Base-by-base conservation (phyloP, 2,797 vertebrate species). In the Catamblyrhynchus diadema region DNA sequence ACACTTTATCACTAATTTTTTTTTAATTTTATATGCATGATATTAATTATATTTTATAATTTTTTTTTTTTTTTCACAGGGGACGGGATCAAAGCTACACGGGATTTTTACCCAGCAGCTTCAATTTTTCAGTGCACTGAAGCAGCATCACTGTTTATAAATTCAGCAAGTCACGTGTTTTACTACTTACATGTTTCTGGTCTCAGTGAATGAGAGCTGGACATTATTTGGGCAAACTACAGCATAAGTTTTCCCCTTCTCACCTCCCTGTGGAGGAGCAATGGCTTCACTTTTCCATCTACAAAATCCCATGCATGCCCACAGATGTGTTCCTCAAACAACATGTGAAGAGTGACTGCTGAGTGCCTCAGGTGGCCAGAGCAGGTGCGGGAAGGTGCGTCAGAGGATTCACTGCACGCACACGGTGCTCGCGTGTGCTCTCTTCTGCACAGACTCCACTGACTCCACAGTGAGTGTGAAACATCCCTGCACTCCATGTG, bases 371-470 rank as follows among this genome's bases (percentile, higher is more conserved):
- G 60, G 41, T 19, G 47, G 65, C 35, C 35, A 5, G 61, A 35
- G 65, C 39, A 25, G 4, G 3, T 1, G 8, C 5, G 0, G 45
- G 50, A 56, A 59, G 27, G n/a, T 2, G 0, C 15, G 1, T 5
- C 50, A 33, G 48, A 33, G 5, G 7, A 41, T 15, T 30, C 62
- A n/a, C 0, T 4, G 48, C 44, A 37, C 1, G 1, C 4, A 32
- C 42, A 37, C 1, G 0, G 16, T 14, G 51, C 50, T 67, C 1
- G 0, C 1, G 0, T 13, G 12, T 37, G 69, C 19, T 7, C 27
- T 33, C 22, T 24, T 20, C 47, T 67, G 30, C 75, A 57, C 37
- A 15, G 32, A 6, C 51, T 50, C 17, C 42, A 7, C 30, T 23
- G 48, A 39, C 37, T 80, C 73, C 37, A 42, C n/a, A n/a, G 30